These are phyloP conservation scores for Trachelus tabidus DNA, from an alignment of 2,888 invertebrate genomes.

Conservation along the genomic window DNA sequence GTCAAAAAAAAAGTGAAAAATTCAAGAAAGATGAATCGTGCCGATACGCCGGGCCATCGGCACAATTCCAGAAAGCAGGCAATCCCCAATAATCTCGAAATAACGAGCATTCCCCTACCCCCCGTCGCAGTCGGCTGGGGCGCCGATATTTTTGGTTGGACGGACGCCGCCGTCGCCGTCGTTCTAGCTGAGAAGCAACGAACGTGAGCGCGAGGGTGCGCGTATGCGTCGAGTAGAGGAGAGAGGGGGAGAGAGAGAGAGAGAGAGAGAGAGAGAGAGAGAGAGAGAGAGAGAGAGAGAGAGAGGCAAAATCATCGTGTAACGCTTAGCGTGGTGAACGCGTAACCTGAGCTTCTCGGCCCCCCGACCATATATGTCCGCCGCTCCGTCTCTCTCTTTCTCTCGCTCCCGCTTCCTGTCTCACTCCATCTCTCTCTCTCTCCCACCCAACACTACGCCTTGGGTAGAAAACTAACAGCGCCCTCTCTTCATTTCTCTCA, in stretches of 20 bases:
- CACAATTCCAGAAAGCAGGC: conserved; percentile 55
- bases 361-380: conserved; percentile 66
- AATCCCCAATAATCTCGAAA: conserved; percentile 59
- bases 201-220: neutral
- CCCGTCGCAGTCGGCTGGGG: conserved; percentile 24
- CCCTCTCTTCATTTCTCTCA: neutral
- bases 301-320: conserved; percentile 33
- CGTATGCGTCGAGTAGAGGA: neutral
- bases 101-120: conserved; percentile 45
- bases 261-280: neutral
- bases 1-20: neutral
- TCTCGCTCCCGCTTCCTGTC: conserved; percentile 19
- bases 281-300: neutral
- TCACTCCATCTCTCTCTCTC: conserved; percentile 29
- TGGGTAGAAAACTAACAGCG: neutral
- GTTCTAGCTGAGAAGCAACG: neutral
- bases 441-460: conserved; percentile 15
- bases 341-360: conserved; percentile 63
- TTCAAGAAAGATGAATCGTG: neutral
- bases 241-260: neutral
- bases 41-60: conserved; percentile 30
- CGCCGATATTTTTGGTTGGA: conserved; percentile 53
- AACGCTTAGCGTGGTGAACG: conserved; percentile 54
- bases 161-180: neutral
- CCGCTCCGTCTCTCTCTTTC: conserved; percentile 49